Conservation (phyloP, 2,888 invertebrate genomes). For the Platycnemis pennipes region DNA sequence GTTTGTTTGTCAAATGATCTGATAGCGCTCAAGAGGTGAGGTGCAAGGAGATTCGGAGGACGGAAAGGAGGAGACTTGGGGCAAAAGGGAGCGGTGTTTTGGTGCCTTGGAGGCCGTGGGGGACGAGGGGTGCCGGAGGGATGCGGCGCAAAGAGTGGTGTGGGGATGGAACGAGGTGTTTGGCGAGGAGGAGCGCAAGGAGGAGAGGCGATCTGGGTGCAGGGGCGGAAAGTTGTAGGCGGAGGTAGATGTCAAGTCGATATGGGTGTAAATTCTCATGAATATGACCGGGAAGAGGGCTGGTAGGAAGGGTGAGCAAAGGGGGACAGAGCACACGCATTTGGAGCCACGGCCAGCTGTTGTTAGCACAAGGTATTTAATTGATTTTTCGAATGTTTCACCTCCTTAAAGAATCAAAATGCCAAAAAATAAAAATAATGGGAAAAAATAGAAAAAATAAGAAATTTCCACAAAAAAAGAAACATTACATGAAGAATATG, state of each 20-base stretch:
- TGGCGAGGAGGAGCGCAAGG: background rate
- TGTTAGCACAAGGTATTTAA: background rate
- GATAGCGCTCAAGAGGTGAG: background rate
- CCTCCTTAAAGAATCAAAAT: no score
- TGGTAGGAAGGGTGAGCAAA: background rate
- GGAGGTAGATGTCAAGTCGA: conserved; percentile 4
- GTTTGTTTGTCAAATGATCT: conserved; percentile 67
- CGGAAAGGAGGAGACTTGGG: background rate
- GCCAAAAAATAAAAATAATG: no score
- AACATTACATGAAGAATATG: no score
- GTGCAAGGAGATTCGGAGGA: background rate
- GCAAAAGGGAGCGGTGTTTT: background rate
- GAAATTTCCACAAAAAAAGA: no score
- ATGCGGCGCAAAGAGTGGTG: background rate
- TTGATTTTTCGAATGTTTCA: background rate
- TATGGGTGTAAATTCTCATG: conserved; percentile 9
- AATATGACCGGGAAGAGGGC: background rate
- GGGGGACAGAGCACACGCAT: background rate
- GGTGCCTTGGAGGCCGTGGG: background rate
- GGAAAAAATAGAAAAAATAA: no score
- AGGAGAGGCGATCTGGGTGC: background rate
- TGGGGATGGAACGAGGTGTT: background rate
- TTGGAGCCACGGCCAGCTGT: background rate
- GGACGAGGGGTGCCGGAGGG: background rate
- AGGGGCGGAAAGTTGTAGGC: background rate